A percentile compares a stretch with the other conserved stretches of the same genome.
phyloP scores from a whole-genome alignment of 1,140 invertebrate species.

The Bacillus rossius region DNA sequence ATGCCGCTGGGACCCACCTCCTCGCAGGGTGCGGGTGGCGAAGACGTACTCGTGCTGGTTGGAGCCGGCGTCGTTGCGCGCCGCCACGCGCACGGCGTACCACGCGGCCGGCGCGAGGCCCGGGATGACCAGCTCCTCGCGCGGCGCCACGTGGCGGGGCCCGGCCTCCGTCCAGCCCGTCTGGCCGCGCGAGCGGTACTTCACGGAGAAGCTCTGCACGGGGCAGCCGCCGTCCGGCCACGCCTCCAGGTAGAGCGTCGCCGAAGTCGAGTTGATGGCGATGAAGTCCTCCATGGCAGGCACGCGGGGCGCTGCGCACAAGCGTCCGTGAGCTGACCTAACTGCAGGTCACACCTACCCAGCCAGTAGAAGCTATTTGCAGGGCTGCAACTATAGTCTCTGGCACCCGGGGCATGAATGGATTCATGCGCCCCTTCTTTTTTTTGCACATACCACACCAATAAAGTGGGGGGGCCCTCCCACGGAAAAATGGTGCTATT shows the following conservation, averaged over 20 bases:
- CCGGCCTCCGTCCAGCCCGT: slow-evolving; percentile 22
- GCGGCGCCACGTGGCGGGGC: slow-evolving; percentile 22
- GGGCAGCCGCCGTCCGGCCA: slow-evolving; percentile 52
- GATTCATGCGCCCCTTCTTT: too few relatives aligned
- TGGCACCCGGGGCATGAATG: too few relatives aligned
- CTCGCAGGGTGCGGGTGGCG: slow-evolving; percentile 69
- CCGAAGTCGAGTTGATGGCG: slow-evolving; percentile 35
- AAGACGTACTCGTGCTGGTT: slow-evolving; percentile 69
- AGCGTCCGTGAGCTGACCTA: too few relatives aligned
- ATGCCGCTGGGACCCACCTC: slow-evolving; percentile 58
- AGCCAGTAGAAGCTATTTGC: too few relatives aligned
- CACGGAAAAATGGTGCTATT: too few relatives aligned
- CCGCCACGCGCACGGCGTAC: slow-evolving; percentile 71
- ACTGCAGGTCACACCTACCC: too few relatives aligned
- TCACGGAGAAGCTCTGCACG: slow-evolving; percentile 47
- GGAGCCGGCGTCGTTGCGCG: slow-evolving; percentile 72
- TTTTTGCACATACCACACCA: too few relatives aligned
- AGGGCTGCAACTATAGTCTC: too few relatives aligned
- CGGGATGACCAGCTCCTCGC: slow-evolving; percentile 56
- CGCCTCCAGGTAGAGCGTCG: slow-evolving; percentile 39
- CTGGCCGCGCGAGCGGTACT: slow-evolving; percentile 25
- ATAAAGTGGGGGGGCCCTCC: too few relatives aligned
- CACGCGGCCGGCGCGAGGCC: slow-evolving; percentile 68
- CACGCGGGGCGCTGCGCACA: slow-evolving; percentile 22
- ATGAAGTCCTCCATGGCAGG: slow-evolving; percentile 31